These are phyloP conservation scores for Pyrgus malvae DNA, from an alignment of 2,888 invertebrate genomes.

Conservation along the genomic window DNA sequence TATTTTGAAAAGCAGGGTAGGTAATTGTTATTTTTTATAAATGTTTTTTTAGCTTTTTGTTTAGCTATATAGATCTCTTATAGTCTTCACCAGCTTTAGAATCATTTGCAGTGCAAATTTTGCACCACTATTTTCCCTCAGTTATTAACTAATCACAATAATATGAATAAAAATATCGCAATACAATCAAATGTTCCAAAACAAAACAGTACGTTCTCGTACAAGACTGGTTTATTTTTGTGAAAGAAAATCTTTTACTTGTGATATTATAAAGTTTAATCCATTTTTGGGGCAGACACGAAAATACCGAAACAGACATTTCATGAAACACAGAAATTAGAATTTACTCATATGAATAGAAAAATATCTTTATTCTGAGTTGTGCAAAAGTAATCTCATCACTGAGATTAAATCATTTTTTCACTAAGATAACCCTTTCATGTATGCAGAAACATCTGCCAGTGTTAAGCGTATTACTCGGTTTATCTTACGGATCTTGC, in stretches of 20 bases:
- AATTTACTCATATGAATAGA: slow-evolving; percentile 13
- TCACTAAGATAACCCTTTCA: slow-evolving; percentile 8
- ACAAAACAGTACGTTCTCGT: too few relatives aligned
- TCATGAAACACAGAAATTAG: slow-evolving; percentile 9
- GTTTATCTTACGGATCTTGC: neutral
- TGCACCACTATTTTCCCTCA: too few relatives aligned
- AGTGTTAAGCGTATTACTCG: neutral
- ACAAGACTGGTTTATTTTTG: too few relatives aligned
- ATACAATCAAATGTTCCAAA: too few relatives aligned
- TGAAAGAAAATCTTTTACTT: neutral
- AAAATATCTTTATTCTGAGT: slow-evolving; percentile 12
- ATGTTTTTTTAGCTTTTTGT: too few relatives aligned
- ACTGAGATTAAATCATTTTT: slow-evolving; percentile 16
- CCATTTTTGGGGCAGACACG: neutral
- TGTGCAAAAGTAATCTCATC: slow-evolving; percentile 14
- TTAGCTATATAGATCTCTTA: too few relatives aligned
- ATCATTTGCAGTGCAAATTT: too few relatives aligned
- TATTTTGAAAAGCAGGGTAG: too few relatives aligned
- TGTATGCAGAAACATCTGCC: neutral
- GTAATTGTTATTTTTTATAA: too few relatives aligned
- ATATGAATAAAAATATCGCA: too few relatives aligned
- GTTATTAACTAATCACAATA: too few relatives aligned
- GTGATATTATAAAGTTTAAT: slow-evolving; percentile 7
- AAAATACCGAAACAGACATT: neutral
- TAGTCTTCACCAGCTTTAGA: too few relatives aligned